These are phyloP conservation scores for Miniopterus natalensis DNA, from an alignment of 2,113 vertebrate species.

Conservation along the genomic window DNA sequence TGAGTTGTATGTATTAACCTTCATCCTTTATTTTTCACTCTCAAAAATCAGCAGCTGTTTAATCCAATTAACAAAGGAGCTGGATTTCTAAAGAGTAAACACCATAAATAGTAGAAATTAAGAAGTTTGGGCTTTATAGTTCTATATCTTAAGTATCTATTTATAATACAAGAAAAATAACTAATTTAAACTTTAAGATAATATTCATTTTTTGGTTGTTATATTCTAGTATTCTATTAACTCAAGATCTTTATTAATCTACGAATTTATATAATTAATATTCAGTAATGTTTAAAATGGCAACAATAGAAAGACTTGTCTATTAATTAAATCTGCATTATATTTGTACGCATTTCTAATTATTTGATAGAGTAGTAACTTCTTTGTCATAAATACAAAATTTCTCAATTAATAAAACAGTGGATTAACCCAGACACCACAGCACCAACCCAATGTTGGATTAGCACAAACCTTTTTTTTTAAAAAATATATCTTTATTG, in stretches of 20 bases:
- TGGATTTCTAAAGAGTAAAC: neutral
- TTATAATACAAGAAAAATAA: constrained; percentile 5
- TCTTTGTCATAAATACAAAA: neutral
- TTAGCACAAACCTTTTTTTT: neutral
- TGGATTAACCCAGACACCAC: neutral
- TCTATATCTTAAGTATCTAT: neutral
- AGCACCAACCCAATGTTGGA: neutral
- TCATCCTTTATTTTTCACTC: neutral
- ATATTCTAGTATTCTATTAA: neutral
- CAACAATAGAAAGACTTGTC: neutral
- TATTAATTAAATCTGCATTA: neutral
- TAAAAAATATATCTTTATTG: too few species aligned
- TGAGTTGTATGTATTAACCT: neutral
- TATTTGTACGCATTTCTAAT: neutral
- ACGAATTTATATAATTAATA: constrained; percentile 21
- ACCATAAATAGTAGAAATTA: neutral
- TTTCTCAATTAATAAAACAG: constrained; percentile 3
- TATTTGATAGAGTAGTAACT: constrained; percentile 19
- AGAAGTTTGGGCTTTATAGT: neutral
- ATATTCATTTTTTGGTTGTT: constrained; percentile 20
- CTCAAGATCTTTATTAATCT: neutral
- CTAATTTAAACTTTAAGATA: neutral
- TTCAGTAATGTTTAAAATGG: neutral
- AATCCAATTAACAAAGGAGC: neutral
- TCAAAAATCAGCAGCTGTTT: neutral